These are phyloP conservation scores for Antedon mediterranea DNA, from an alignment of 53 echinoderm and acorn worm genomes.

Conservation along the genomic window DNA sequence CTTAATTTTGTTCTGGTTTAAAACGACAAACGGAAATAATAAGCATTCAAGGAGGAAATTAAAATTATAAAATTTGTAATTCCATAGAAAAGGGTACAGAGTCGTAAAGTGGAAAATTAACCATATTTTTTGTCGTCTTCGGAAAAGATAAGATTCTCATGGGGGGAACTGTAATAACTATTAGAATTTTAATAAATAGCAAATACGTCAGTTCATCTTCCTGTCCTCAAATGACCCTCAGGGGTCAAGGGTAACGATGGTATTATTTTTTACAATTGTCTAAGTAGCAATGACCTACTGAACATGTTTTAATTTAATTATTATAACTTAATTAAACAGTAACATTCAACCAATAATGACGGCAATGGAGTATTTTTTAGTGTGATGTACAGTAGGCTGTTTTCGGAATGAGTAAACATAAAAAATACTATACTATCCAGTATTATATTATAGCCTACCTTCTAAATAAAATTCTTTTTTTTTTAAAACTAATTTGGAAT, in stretches of 20 bases:
- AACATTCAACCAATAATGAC: too few species aligned
- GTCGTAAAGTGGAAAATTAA: not conserved
- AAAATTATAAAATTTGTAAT: not conserved
- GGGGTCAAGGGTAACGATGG: not conserved
- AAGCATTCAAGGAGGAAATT: not conserved
- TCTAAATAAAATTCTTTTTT: too few species aligned
- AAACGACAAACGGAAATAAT: not conserved
- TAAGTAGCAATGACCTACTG: not conserved
- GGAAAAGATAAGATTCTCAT: not conserved
- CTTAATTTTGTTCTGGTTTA: too few species aligned
- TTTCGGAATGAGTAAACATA: too few species aligned
- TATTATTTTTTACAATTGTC: not conserved
- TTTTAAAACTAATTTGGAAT: too few species aligned
- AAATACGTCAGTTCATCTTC: not conserved
- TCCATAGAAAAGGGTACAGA: not conserved
- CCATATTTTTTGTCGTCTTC: not conserved
- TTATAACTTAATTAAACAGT: too few species aligned
- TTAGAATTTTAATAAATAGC: not conserved
- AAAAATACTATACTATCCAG: too few species aligned
- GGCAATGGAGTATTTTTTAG: too few species aligned
- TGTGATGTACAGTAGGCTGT: too few species aligned
- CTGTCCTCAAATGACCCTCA: not conserved
- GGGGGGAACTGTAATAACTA: not conserved
- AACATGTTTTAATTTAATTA: too few species aligned
- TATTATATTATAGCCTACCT: too few species aligned